These are phyloP conservation scores for Rhegmatorhina hoffmannsi DNA, from an alignment of 2,113 vertebrate species.

Conservation along the genomic window DNA sequence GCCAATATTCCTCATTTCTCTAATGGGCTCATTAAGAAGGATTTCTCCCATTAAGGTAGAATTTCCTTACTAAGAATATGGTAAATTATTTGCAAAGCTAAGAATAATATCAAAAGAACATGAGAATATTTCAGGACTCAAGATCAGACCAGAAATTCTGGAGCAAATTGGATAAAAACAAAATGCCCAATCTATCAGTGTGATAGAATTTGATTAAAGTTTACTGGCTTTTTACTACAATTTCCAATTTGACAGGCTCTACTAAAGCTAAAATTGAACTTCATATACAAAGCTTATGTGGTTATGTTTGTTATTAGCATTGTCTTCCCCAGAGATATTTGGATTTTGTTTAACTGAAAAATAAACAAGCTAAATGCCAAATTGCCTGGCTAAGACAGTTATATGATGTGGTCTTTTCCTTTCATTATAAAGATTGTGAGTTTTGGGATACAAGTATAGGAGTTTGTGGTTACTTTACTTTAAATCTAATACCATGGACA, in stretches of 20 bases:
- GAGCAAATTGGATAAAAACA: slow-evolving; percentile 28
- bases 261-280: slow-evolving; percentile 69
- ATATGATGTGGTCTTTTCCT: slow-evolving; percentile 59
- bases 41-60: slow-evolving; percentile 1
- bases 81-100: slow-evolving; percentile 15
- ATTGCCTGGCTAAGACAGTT: slow-evolving; percentile 59
- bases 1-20: not conserved
- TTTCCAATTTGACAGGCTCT: slow-evolving; percentile 61
- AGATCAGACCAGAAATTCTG: not conserved
- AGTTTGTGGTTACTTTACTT: slow-evolving; percentile 52
- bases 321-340: slow-evolving; percentile 66
- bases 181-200: slow-evolving; percentile 11
- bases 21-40: not conserved
- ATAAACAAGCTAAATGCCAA: slow-evolving; percentile 60
- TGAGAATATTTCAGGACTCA: not conserved
- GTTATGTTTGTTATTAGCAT: slow-evolving; percentile 66
- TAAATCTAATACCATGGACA: slow-evolving; percentile 47
- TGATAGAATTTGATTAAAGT: slow-evolving; percentile 64
- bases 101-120: slow-evolving; percentile 6
- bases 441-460: slow-evolving; percentile 55
- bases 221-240: slow-evolving; percentile 56
- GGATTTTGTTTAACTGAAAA: slow-evolving; percentile 69
- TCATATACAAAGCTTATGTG: slow-evolving; percentile 56
- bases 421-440: slow-evolving; percentile 57
- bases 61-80: not conserved